These are phyloP conservation scores for Epizoanthus scotinus DNA, from an alignment of 92 coral and sea anemone genomes.

Conservation along the genomic window DNA sequence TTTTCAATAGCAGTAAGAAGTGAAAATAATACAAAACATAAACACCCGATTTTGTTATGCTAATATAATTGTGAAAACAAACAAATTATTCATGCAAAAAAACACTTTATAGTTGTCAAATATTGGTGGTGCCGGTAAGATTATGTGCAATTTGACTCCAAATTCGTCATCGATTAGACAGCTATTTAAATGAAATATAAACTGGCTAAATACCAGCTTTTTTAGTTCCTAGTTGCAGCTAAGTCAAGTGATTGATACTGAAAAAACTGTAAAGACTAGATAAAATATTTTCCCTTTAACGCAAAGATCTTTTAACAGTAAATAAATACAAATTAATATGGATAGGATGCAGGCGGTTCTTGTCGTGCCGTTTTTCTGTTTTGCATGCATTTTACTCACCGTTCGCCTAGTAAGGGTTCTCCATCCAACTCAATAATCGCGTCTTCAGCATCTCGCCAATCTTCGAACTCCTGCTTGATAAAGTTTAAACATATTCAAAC, in stretches of 20 bases:
- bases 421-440: constrained; percentile 31
- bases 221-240: too few species aligned
- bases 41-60: neutral
- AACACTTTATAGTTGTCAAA: neutral
- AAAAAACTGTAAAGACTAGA: too few species aligned
- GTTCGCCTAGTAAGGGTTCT: constrained; percentile 30
- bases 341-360: neutral
- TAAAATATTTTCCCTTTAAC: too few species aligned
- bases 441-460: constrained; percentile 39
- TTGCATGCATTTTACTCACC: neutral
- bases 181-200: too few species aligned
- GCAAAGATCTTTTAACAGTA: too few species aligned
- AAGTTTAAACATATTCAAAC: neutral
- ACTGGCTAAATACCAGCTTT: too few species aligned
- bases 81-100: neutral
- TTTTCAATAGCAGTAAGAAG: too few species aligned
- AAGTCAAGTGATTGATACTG: too few species aligned
- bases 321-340: too few species aligned
- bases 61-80: constrained; percentile 4
- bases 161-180: too few species aligned
- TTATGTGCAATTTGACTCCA: neutral
- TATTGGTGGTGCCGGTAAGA: neutral
- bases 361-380: neutral
- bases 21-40: neutral
- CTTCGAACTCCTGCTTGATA: constrained; percentile 24